Conservation (phyloP, 2,113 vertebrate genomes). For the Phalacrocorax carbo region DNA sequence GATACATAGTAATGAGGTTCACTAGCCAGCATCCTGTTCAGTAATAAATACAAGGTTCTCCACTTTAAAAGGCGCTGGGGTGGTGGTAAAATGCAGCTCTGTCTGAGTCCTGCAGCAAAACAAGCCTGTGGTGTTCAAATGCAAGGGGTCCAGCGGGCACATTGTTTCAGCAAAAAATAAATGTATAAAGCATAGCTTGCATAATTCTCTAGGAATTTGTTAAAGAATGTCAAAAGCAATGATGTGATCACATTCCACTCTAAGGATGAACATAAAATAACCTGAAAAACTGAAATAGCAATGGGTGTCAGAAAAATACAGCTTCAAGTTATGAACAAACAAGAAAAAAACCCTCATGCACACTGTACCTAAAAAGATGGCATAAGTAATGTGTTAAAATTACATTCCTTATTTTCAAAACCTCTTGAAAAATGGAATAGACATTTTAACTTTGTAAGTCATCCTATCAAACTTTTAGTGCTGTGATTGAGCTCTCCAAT, state of each 20-base stretch:
- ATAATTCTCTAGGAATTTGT: not conserved
- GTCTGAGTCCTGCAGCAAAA: not conserved
- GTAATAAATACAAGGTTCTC: not conserved
- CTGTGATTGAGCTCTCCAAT: not conserved
- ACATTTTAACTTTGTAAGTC: not conserved
- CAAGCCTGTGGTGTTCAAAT: not conserved
- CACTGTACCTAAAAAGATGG: not conserved
- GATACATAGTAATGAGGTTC: not conserved
- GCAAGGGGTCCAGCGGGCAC: not conserved
- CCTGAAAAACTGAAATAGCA: not conserved
- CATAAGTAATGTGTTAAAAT: not conserved
- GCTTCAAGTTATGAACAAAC: not conserved
- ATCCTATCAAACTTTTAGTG: not conserved
- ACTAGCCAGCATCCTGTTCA: not conserved
- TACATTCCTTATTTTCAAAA: not conserved
- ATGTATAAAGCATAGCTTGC: not conserved
- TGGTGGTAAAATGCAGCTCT: not conserved
- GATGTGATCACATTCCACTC: not conserved
- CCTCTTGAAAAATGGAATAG: not conserved
- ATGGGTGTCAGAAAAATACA: not conserved
- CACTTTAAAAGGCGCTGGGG: not conserved
- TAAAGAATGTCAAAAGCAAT: not conserved
- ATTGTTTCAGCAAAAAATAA: rapidly evolving
- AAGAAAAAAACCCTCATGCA: not conserved
- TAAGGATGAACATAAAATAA: not conserved